Percentiles rank a stretch among this genome's conserved stretches.
These are phyloP conservation scores for Dallia pectoralis DNA, from an alignment of 2,797 vertebrate genomes.

Conservation along the genomic window DNA sequence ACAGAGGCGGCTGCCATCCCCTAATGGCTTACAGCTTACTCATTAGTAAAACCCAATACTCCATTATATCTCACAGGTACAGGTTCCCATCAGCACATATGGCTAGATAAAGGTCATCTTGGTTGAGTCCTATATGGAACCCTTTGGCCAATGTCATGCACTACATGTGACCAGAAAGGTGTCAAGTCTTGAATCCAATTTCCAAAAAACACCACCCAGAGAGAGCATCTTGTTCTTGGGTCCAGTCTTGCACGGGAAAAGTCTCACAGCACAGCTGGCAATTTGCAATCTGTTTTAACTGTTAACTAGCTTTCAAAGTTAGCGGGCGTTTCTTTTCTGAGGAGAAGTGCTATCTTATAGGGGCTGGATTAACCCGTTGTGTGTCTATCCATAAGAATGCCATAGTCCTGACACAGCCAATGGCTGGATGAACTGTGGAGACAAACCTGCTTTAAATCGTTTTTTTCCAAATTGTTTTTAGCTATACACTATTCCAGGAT, in stretches of 20 bases:
- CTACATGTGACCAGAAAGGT: neutral
- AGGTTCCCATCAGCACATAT: constrained; percentile 16
- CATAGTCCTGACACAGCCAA: neutral
- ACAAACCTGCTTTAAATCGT: neutral
- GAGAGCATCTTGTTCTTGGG: neutral
- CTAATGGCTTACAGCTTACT: constrained; percentile 11
- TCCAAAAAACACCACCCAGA: neutral
- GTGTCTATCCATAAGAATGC: neutral
- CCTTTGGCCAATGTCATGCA: neutral
- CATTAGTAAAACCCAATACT: constrained; percentile 19
- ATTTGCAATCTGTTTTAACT: neutral
- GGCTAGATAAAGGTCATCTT: constrained; percentile 19
- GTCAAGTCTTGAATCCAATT: neutral
- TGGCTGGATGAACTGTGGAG: neutral
- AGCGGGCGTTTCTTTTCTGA: neutral
- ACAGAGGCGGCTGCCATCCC: neutral
- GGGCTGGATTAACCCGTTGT: neutral
- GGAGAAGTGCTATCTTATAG: neutral
- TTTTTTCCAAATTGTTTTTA: constrained; percentile 41
- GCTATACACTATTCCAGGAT: constrained; percentile 73
- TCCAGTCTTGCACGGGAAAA: neutral
- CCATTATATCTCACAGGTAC: constrained; percentile 9
- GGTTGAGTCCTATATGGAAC: neutral
- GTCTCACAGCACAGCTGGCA: neutral
- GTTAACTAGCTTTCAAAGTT: neutral